phyloP scores from a whole-genome alignment of 2,888 invertebrate species.

The Gryllus longicercus region DNA sequence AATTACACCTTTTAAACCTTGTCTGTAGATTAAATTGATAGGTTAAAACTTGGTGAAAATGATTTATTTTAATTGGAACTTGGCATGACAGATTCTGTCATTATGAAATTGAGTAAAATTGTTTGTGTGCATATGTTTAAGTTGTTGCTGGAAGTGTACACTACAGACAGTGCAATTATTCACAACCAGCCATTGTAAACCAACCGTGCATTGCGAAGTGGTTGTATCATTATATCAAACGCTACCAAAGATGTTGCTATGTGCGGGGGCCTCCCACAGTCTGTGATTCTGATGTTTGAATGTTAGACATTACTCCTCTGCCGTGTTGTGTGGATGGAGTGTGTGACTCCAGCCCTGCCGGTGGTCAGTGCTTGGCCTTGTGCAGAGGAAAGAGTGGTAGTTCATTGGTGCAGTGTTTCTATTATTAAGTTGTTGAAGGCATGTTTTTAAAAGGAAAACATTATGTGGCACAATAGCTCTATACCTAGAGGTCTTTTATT shows the following conservation, averaged over 20 bases:
- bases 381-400: background rate
- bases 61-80: too few species aligned
- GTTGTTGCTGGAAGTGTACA: too few species aligned
- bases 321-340: background rate
- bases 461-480: slow-evolving; percentile 32
- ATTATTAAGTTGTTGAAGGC: slow-evolving; percentile 23
- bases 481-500: slow-evolving; percentile 27
- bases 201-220: too few species aligned
- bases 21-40: too few species aligned
- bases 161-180: too few species aligned
- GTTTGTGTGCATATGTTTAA: too few species aligned
- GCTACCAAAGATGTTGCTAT: background rate
- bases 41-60: too few species aligned
- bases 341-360: background rate
- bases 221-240: background rate
- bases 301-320: background rate
- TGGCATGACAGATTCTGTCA: too few species aligned
- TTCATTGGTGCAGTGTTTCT: slow-evolving; percentile 18
- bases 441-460: slow-evolving; percentile 23
- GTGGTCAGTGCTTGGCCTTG: background rate
- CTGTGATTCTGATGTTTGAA: background rate
- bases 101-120: too few species aligned
- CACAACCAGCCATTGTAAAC: too few species aligned
- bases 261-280: slow-evolving; percentile 19
- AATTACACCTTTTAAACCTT: too few species aligned